phyloP scores from a whole-genome alignment of 1,140 invertebrate species.

The Drosophila hydei region DNA sequence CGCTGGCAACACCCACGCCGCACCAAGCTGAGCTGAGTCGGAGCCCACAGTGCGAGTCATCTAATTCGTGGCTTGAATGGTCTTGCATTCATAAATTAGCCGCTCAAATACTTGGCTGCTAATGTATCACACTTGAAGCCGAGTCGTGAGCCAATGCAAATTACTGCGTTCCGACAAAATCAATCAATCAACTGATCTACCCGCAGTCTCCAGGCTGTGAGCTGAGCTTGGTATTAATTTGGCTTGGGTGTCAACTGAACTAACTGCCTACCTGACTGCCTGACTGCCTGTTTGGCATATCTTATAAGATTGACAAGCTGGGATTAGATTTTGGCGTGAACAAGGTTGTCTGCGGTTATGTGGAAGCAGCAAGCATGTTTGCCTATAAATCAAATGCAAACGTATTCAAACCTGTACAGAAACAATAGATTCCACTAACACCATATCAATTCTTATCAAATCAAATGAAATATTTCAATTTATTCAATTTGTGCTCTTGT shows the following conservation, averaged over 20 bases:
- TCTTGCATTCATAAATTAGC: constrained; percentile 81
- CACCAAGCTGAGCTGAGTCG: constrained; percentile 12
- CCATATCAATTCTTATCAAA: background rate
- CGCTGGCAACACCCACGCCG: constrained; percentile 49
- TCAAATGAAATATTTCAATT: background rate
- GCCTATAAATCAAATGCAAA: constrained; percentile 11
- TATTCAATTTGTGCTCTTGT: constrained; percentile 6
- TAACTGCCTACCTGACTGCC: constrained; percentile 32
- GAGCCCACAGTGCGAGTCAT: constrained; percentile 53
- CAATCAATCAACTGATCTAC: constrained; percentile 71
- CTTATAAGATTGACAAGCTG: constrained; percentile 73
- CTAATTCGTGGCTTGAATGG: constrained; percentile 76
- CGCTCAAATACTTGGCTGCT: constrained; percentile 40
- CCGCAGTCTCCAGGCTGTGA: constrained; percentile 4
- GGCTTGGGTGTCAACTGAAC: constrained; percentile 65
- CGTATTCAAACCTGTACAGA: background rate
- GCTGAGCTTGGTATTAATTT: constrained; percentile 64
- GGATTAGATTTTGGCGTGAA: constrained; percentile 55
- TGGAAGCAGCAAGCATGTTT: constrained; percentile 10
- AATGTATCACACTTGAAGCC: constrained; percentile 54
- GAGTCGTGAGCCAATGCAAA: constrained; percentile 77
- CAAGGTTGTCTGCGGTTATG: constrained; percentile 53
- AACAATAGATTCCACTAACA: background rate
- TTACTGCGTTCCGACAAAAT: constrained; percentile 50
- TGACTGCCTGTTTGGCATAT: constrained; percentile 62